Evolutionary conservation across 2,113 vertebrate species (phyloP).

Genomic region (Rhinoderma darwinii): DNA sequence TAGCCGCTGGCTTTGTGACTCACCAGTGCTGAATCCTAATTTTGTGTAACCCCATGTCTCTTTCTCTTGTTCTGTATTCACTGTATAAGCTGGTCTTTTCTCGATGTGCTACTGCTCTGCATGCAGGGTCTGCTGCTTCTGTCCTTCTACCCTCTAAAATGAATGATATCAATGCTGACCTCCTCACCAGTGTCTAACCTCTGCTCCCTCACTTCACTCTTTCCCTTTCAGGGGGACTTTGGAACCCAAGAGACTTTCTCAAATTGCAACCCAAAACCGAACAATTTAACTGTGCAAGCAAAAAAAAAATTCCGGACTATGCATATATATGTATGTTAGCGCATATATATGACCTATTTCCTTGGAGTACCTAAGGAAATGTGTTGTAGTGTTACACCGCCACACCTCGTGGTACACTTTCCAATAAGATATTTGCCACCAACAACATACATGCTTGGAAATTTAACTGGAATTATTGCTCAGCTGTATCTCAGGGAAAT

Average conservation of each 20-base stretch:
- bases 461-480: not conserved
- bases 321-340: conserved; percentile 2
- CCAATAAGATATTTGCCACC: not conserved
- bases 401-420: not conserved
- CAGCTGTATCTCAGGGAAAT: not conserved
- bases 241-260: conserved; percentile 45
- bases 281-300: not conserved
- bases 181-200: conserved; percentile 39
- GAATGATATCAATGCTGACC: conserved; percentile 43
- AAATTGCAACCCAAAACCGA: not conserved
- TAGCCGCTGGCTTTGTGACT: conserved; percentile 59
- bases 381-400: not conserved
- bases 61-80: conserved; percentile 60
- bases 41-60: conserved; percentile 65
- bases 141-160: conserved; percentile 59
- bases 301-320: not conserved
- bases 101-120: conserved; percentile 54
- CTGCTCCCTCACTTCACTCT: conserved; percentile 45
- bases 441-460: not conserved
- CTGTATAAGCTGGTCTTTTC: conserved; percentile 39
- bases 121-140: conserved; percentile 45
- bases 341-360: not conserved
- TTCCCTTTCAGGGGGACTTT: conserved; percentile 47
- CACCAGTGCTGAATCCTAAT: conserved; percentile 43
- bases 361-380: not conserved